Evolutionary conservation across 2,113 vertebrate genomes (phyloP), one percentile per base, ranked within the genome.

Genomic region (Psettodes erumei): DNA sequence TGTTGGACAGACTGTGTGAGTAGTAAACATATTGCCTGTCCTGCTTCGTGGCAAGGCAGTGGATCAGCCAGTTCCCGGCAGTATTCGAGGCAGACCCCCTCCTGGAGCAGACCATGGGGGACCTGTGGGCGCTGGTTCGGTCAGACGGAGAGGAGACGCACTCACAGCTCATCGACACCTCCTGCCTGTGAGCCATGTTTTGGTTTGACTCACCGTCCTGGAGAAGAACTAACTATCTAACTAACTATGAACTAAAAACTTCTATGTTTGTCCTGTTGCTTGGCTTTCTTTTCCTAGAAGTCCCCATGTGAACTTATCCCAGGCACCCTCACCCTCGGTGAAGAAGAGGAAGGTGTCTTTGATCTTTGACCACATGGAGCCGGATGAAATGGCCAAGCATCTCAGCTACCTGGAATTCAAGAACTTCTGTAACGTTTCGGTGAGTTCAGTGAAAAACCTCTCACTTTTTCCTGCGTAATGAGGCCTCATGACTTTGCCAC

Each of bases 281-380:
- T 65, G 33, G 47, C 25, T 58, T 58, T 58, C 33, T 65, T 77
- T 75, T 70, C 74, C 72, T 73, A 94, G 93, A 72, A 92, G 68
- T 79, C 81, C 89, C 74, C 77, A 91, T 56, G 72, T 35, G 51
- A 91, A 89, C 82, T 59, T 89, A 23, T 90, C 82, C n/a, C 90
- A 91, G 60, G 93, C 90, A 6, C 95, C 95, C 1, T 96, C 96
- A 0, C 91, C 94, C 53, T 93, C 93, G 6, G 93, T 96, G 84
- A 97, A 97, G 86, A 98, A 98, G 84, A 90, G 96, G 77, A 98
- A 98, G 85, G 96, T 98, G n/a, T 97, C 96, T 0, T 74, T 98
- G 82, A 94, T 98, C 47, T 97, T 98, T 0, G 96, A 98, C 79
- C 96, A 97, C 91, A 95, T 98, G 93, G 96, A 97, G 74, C 90